Base-by-base conservation (phyloP, 23 tunicate genomes). In the Oikopleura dioica region DNA sequence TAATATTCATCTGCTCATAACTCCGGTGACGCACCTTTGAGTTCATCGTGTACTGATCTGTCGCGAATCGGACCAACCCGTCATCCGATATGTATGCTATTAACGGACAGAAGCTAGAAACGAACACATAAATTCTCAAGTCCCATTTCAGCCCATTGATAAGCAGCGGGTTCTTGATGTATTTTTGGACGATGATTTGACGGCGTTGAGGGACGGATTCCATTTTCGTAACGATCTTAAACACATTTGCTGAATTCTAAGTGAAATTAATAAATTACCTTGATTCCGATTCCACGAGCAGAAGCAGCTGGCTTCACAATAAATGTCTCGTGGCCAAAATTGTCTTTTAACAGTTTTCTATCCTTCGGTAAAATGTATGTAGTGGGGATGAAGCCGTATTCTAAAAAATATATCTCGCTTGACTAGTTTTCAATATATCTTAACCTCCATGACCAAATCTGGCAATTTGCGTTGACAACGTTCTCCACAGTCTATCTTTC, bases 221-320 rank as follows among this genome's bases (percentile, higher is more conserved):
- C 87, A 86, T 86, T 79, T 86, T 92, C 59, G 81, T 84, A 35
- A 92, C 79, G 1, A 92, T n/a, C n/a, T n/a, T n/a, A n/a, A n/a
- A n/a, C n/a, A n/a, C n/a, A n/a, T n/a, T n/a, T n/a, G n/a, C n/a
- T n/a, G n/a, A n/a, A n/a, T n/a, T n/a, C n/a, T n/a, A n/a, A n/a
- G n/a, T n/a, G n/a, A n/a, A n/a, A n/a, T n/a, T n/a, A n/a, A n/a
- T n/a, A n/a, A n/a, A n/a, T n/a, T n/a, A n/a, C 80, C 75, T 44
- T 78, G 37, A 92, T 92, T 32, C 98, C 98, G 31, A 92, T 92
- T 0, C 98, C 98, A 16, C 98, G 78, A 21, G 98, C 98, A n/a
- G 98, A 85, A 5, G 98, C 98, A 35, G 86, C 98, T 23, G 98
- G 98, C 76, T 92, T 92, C n/a, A 92, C 35, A 44, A 92, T 92